A percentile compares a stretch with the other conserved stretches of the same genome.
phyloP scores from a whole-genome alignment of 2,113 vertebrate genomes.

The Sander lucioperca region DNA sequence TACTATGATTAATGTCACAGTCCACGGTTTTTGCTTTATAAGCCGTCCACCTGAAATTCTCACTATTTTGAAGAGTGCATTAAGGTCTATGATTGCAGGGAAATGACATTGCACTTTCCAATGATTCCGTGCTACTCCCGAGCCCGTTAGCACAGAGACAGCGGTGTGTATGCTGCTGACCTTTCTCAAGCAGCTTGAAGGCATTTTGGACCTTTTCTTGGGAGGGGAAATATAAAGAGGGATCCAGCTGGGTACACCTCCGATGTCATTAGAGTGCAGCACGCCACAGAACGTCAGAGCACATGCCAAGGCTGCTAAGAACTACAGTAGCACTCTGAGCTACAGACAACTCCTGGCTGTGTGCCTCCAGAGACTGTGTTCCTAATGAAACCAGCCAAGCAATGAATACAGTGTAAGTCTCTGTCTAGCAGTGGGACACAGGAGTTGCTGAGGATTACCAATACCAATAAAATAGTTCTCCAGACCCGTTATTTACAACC shows the following conservation, averaged over 20 bases:
- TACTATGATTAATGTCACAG: conserved; percentile 8
- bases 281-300: conserved; percentile 42
- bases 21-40: conserved; percentile 12
- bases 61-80: conserved; percentile 33
- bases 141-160: conserved; percentile 48
- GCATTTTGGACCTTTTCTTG: conserved; percentile 79
- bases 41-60: conserved; percentile 8
- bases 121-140: not conserved
- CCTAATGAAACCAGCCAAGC: conserved; percentile 65
- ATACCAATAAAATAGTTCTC: conserved; percentile 29
- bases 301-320: conserved; percentile 52
- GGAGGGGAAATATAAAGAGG: conserved; percentile 63
- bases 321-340: conserved; percentile 47
- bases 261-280: conserved; percentile 59
- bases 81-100: not conserved
- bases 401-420: conserved; percentile 32
- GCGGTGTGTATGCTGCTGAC: conserved; percentile 67
- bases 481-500: conserved; percentile 30
- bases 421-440: conserved; percentile 24
- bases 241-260: conserved; percentile 66
- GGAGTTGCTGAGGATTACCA: conserved; percentile 1
- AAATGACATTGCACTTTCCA: conserved; percentile 15
- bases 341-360: conserved; percentile 48
- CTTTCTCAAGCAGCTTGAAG: conserved; percentile 77
- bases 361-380: conserved; percentile 43